A percentile compares a stretch with the other conserved stretches of the same genome.
phyloP scores from a whole-genome alignment of 2,888 invertebrate species.

The Dryadula phaetusa region DNA sequence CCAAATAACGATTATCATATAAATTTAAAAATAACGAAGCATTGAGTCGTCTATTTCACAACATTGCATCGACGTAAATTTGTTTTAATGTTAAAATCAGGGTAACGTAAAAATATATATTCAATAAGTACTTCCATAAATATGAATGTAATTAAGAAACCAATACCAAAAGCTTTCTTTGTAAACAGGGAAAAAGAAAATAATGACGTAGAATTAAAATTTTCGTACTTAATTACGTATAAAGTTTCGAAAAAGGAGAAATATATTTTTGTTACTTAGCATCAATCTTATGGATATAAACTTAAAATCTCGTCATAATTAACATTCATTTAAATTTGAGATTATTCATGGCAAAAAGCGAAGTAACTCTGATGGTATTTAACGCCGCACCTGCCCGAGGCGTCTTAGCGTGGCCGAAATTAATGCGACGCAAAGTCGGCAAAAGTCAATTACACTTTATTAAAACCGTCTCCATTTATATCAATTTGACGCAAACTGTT shows the following conservation, averaged over 20 bases:
- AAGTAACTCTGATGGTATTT: constrained; percentile 76
- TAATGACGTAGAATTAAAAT: constrained; percentile 30
- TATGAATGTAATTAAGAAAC: constrained; percentile 25
- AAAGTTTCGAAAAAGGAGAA: constrained; percentile 35
- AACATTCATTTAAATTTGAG: constrained; percentile 80
- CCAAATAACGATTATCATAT: constrained; percentile 27
- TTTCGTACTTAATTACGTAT: constrained; percentile 34
- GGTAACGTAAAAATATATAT: constrained; percentile 14
- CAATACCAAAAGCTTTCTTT: constrained; percentile 8
- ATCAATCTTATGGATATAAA: constrained; percentile 52
- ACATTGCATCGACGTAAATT: background rate
- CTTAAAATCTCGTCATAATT: constrained; percentile 78
- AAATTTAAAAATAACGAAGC: background rate
- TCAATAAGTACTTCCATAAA: constrained; percentile 7
- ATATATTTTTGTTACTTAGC: constrained; percentile 47
- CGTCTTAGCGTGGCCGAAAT: constrained; percentile 82
- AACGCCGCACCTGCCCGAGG: constrained; percentile 80
- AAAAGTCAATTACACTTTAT: constrained; percentile 85
- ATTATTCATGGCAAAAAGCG: constrained; percentile 77
- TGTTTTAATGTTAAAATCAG: constrained; percentile 5
- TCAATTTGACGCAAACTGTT: constrained; percentile 85
- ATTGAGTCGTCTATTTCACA: background rate
- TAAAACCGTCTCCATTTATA: constrained; percentile 85
- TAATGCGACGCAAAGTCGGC: constrained; percentile 83
- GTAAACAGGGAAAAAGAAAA: constrained; percentile 20